These are phyloP conservation scores for Buphagus erythrorhynchus DNA, from an alignment of 2,797 vertebrate species.

Conservation along the genomic window DNA sequence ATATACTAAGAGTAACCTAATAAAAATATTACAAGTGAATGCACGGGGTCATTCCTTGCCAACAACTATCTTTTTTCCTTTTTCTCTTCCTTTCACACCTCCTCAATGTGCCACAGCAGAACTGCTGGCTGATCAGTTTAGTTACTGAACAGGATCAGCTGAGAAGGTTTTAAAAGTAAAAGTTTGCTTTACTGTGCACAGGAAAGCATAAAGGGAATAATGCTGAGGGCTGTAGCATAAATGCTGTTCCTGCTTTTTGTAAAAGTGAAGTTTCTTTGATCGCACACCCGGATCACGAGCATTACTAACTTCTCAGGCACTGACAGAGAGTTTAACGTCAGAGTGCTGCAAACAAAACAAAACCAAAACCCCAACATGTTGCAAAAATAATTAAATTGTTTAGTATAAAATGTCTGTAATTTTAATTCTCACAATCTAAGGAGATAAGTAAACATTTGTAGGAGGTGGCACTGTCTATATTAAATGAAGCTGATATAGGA, in stretches of 20 bases:
- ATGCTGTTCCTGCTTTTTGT: not conserved
- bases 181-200: not conserved
- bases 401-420: not conserved
- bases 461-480: not conserved
- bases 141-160: not conserved
- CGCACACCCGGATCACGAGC: not conserved
- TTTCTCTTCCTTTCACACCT: not conserved
- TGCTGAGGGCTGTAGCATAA: not conserved
- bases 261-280: not conserved
- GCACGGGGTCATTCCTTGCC: not conserved
- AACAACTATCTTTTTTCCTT: not conserved
- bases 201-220: not conserved
- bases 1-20: not conserved
- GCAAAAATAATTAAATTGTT: not conserved
- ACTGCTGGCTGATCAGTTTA: not conserved
- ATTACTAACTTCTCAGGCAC: not conserved
- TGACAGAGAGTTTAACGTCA: not conserved
- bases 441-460: not conserved
- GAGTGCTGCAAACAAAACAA: not conserved
- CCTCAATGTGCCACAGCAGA: not conserved
- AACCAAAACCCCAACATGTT: not conserved
- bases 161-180: not conserved
- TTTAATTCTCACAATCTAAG: not conserved
- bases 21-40: rapidly evolving
- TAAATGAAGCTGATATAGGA: not conserved